Conservation (phyloP, 2,113 vertebrate genomes). For the Chlorodrepanis virens region DNA sequence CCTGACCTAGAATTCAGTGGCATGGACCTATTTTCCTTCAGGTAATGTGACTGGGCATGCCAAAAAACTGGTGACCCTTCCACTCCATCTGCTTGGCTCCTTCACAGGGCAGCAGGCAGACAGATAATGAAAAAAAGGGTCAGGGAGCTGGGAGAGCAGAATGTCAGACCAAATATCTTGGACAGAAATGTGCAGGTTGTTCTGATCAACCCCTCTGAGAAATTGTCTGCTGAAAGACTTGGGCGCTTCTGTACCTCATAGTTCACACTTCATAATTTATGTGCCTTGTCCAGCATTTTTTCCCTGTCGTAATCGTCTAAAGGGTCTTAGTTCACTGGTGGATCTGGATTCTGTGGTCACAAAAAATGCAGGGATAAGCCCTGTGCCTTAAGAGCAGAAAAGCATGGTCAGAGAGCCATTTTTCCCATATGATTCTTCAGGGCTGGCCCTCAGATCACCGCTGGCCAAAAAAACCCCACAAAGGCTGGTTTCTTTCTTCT, state of each 20-base stretch:
- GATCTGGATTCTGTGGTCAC: background rate
- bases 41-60: background rate
- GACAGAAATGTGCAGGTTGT: constrained; percentile 19
- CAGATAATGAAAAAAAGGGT: background rate
- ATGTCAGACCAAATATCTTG: background rate
- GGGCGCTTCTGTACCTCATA: constrained; percentile 1
- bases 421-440: background rate
- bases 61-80: background rate
- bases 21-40: background rate
- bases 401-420: background rate
- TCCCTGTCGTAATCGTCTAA: background rate
- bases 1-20: background rate
- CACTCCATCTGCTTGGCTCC: background rate
- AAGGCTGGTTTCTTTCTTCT: background rate
- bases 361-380: background rate
- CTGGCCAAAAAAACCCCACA: background rate
- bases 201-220: constrained; percentile 11
- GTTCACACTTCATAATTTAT: constrained; percentile 15
- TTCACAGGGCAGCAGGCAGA: background rate
- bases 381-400: background rate
- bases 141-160: background rate
- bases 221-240: constrained; percentile 34
- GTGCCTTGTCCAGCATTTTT: background rate
- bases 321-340: background rate
- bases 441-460: background rate